Conservation (phyloP, 1,140 invertebrate genomes). For the Oedothorax gibbosus region DNA sequence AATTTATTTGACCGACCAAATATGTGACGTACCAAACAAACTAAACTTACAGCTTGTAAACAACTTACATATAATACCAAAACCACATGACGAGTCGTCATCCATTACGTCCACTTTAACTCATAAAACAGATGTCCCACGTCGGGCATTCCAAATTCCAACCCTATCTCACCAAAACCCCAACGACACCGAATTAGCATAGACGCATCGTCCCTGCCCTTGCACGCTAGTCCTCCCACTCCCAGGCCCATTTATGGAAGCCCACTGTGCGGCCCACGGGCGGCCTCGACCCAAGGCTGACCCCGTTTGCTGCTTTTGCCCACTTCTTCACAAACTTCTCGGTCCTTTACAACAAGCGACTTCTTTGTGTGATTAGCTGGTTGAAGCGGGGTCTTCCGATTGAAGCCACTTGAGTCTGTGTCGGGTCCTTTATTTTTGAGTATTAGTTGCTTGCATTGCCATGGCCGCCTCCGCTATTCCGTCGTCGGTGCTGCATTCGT, state of each 20-base stretch:
- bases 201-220: conserved; percentile 23
- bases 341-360: not conserved
- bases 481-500: conserved; percentile 46
- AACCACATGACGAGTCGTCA: too few relatives aligned
- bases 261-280: conserved; percentile 19
- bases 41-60: too few relatives aligned
- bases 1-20: too few relatives aligned
- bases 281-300: conserved; percentile 26
- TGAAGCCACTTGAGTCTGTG: not conserved
- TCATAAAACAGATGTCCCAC: too few relatives aligned
- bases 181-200: not conserved
- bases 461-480: conserved; percentile 50
- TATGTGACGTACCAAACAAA: too few relatives aligned
- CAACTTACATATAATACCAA: too few relatives aligned
- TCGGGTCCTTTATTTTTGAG: not conserved
- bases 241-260: conserved; percentile 41
- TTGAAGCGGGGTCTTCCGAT: not conserved
- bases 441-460: not conserved
- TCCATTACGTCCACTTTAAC: too few relatives aligned
- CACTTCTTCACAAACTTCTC: not conserved
- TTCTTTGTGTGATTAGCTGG: not conserved
- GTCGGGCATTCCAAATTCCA: too few relatives aligned
- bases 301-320: not conserved
- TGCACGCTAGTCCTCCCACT: conserved; percentile 37
- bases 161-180: too few relatives aligned